Conservation (phyloP, 1,140 invertebrate genomes). For the Pararge aegeria region DNA sequence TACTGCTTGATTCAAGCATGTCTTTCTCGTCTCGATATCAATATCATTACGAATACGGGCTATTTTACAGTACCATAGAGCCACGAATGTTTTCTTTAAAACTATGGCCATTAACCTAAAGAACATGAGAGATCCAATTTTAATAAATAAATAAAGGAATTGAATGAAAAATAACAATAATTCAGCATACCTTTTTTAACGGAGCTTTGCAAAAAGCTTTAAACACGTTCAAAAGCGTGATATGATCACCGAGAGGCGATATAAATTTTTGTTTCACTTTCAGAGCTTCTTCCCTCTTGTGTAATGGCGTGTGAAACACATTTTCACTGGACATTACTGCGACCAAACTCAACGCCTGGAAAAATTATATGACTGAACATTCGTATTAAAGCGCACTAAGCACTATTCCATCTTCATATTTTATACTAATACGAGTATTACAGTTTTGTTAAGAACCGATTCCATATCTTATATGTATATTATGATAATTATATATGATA, state of each 20-base stretch:
- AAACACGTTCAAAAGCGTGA: conserved; percentile 95
- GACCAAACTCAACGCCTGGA: conserved; percentile 80
- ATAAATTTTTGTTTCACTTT: conserved; percentile 89
- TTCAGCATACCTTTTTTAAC: conserved; percentile 84
- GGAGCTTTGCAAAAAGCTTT: conserved; percentile 87
- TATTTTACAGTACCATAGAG: too few relatives aligned
- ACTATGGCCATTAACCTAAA: too few relatives aligned
- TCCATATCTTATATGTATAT: too few relatives aligned
- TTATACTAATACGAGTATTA: too few relatives aligned
- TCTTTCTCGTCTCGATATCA: too few relatives aligned
- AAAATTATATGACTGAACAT: conserved; percentile 32
- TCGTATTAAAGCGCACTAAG: conserved; percentile 2
- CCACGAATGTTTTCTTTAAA: too few relatives aligned
- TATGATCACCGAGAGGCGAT: conserved; percentile 94
- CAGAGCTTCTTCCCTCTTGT: conserved; percentile 84
- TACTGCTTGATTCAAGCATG: too few relatives aligned
- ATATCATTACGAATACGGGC: too few relatives aligned
- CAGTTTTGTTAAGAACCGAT: too few relatives aligned
- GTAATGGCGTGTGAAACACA: conserved; percentile 80
- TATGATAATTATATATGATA: too few relatives aligned
- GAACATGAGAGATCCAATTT: neutral
- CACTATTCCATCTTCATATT: conserved; percentile 10
- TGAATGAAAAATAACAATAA: conserved; percentile 9
- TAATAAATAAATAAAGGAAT: neutral
- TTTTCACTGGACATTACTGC: conserved; percentile 83